A percentile compares a stretch with the other conserved stretches of the same genome.
Conservation (phyloP, 2,888 invertebrate species). For the Phragmatobia fuliginosa region DNA sequence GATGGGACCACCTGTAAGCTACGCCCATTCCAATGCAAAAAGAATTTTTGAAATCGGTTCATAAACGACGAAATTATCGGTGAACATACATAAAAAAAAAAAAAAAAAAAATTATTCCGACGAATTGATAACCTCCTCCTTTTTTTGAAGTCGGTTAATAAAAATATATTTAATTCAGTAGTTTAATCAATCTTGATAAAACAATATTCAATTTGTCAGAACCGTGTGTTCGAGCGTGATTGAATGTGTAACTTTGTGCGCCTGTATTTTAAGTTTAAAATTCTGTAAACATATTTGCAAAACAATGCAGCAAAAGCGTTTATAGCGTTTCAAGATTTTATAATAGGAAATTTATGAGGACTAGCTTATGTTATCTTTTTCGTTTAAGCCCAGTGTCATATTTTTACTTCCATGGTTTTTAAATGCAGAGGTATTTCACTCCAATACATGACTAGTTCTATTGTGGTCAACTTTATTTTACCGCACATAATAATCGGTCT, state of each 20-base stretch:
- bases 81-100: too few relatives aligned
- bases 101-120: too few relatives aligned
- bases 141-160: too few relatives aligned
- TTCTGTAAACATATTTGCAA: neutral
- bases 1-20: too few relatives aligned
- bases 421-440: neutral
- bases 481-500: neutral
- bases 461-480: neutral
- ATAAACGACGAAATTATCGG: too few relatives aligned
- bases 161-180: constrained; percentile 2
- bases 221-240: neutral
- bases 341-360: neutral
- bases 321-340: neutral
- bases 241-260: neutral
- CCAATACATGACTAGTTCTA: neutral
- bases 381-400: neutral
- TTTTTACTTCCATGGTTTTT: neutral
- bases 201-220: neutral
- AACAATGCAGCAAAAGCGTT: neutral
- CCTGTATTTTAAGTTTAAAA: neutral
- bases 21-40: too few relatives aligned
- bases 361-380: neutral
- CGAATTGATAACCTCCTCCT: too few relatives aligned
- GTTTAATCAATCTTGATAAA: constrained; percentile 11
- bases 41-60: too few relatives aligned